These are phyloP conservation scores for Gorsachius goisagi DNA, from an alignment of 2,113 vertebrate genomes.

Conservation along the genomic window DNA sequence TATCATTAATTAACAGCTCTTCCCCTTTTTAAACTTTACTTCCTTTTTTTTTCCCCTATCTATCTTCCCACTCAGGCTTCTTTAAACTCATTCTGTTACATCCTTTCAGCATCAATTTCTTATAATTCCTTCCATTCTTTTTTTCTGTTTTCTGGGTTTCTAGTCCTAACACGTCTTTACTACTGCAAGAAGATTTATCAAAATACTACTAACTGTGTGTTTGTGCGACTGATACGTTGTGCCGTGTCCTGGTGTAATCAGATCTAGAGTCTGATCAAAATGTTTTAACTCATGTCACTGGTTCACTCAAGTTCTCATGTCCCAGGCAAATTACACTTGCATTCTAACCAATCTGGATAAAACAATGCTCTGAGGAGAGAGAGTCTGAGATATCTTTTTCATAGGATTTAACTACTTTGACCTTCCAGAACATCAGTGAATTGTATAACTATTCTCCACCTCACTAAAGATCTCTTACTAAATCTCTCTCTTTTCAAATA, in stretches of 20 bases:
- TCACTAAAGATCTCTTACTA: conserved; percentile 29
- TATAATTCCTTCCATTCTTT: neutral
- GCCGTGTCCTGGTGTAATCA: neutral
- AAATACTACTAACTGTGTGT: neutral
- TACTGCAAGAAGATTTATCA: neutral
- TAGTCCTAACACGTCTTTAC: neutral
- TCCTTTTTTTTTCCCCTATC: neutral
- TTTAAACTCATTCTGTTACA: neutral
- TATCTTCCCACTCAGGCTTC: neutral
- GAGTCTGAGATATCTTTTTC: neutral
- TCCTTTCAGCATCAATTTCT: neutral
- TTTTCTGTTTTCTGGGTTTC: neutral
- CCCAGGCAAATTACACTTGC: neutral
- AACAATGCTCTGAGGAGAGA: neutral
- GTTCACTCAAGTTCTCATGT: neutral
- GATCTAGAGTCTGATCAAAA: neutral
- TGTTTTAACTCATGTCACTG: neutral
- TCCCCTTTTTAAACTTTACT: neutral
- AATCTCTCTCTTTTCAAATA: conserved; percentile 32
- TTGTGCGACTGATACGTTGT: neutral
- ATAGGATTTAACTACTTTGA: neutral
- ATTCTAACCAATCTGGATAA: neutral
- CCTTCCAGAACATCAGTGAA: conserved; percentile 61
- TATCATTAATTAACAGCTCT: neutral
- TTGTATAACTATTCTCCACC: conserved; percentile 61